A percentile compares a stretch with the other conserved stretches of the same genome.
These are phyloP conservation scores for Taxidea taxus DNA, from an alignment of 2,113 vertebrate species.

Conservation along the genomic window DNA sequence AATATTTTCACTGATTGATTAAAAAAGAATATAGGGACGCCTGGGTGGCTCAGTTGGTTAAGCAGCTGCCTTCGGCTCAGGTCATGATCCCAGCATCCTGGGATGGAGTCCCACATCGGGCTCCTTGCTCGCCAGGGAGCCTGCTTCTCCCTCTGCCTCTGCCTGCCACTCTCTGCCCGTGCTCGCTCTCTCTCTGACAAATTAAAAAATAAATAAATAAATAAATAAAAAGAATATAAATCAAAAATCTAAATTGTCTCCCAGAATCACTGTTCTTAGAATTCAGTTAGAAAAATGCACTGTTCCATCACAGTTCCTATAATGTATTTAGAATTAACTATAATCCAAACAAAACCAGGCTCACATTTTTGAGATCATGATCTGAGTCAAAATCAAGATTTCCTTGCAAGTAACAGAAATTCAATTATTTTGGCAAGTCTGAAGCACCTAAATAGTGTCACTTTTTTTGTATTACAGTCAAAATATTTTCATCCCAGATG, in stretches of 20 bases:
- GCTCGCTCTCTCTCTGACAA: too few relatives aligned
- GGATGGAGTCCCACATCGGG: too few relatives aligned
- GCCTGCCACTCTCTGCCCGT: too few relatives aligned
- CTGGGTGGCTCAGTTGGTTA: too few relatives aligned
- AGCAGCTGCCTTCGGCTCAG: too few relatives aligned
- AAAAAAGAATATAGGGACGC: too few relatives aligned
- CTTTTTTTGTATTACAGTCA: background rate
- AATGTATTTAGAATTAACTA: background rate
- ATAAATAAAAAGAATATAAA: background rate
- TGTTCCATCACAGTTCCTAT: background rate
- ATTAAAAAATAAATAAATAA: too few relatives aligned
- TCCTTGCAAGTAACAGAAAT: background rate
- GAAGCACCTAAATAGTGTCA: background rate
- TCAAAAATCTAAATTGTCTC: background rate
- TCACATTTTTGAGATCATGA: background rate
- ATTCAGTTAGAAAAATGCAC: background rate
- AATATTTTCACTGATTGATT: background rate
- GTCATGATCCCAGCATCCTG: too few relatives aligned
- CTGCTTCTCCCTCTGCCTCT: too few relatives aligned
- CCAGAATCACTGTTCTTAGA: background rate
- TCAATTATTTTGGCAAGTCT: background rate
- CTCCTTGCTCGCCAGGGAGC: too few relatives aligned
- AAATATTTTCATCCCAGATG: background rate
- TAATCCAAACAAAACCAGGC: background rate
- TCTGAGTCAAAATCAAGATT: background rate